These are phyloP conservation scores for Sebastes minor DNA, from an alignment of 2,797 vertebrate species.

Conservation along the genomic window DNA sequence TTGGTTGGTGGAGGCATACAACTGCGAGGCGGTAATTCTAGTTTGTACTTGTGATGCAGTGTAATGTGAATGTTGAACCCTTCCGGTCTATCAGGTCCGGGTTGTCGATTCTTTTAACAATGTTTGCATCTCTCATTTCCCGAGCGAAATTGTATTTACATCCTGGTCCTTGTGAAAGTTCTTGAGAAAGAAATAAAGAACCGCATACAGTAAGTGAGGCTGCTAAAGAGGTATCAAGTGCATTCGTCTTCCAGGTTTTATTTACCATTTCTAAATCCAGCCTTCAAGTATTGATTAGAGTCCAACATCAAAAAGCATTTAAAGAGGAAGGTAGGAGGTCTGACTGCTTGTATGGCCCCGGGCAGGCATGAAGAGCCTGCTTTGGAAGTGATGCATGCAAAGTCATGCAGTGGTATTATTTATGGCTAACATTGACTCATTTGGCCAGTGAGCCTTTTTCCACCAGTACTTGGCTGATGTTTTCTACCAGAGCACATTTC, in stretches of 20 bases:
- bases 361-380: constrained; percentile 64
- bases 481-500: constrained; percentile 29
- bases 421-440: constrained; percentile 65
- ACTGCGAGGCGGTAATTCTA: background rate
- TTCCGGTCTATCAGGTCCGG: background rate
- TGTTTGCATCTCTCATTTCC: background rate
- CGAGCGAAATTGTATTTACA: background rate
- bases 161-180: background rate
- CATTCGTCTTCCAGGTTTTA: constrained; percentile 61
- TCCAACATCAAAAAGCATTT: constrained; percentile 76
- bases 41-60: background rate
- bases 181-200: background rate
- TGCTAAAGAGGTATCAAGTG: constrained; percentile 37
- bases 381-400: constrained; percentile 72
- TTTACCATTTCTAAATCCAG: constrained; percentile 75
- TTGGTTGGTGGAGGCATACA: background rate
- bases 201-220: background rate
- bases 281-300: constrained; percentile 79
- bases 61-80: background rate
- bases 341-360: constrained; percentile 66
- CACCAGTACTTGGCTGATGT: constrained; percentile 27
- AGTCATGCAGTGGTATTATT: constrained; percentile 62
- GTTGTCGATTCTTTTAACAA: background rate
- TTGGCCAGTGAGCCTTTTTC: constrained; percentile 55
- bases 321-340: constrained; percentile 68